Conservation (phyloP, 2,797 vertebrate species). For the Monodelphis domestica region DNA sequence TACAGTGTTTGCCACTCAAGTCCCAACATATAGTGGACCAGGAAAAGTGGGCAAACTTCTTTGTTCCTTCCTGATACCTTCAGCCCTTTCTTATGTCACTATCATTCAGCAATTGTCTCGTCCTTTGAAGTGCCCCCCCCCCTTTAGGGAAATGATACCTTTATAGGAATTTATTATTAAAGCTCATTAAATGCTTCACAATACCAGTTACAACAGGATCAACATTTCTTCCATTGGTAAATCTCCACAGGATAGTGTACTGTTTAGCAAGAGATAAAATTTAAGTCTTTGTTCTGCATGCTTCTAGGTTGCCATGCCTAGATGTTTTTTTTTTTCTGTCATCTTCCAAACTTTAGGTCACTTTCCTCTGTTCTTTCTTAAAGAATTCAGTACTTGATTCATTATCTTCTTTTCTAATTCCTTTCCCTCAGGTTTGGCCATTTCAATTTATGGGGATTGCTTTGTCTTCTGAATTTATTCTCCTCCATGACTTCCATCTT, state of each 20-base stretch:
- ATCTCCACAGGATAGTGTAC: slow-evolving; percentile 81
- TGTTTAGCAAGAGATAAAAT: slow-evolving; percentile 80
- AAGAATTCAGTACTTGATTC: neutral
- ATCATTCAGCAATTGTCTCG: neutral
- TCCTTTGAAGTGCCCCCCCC: neutral
- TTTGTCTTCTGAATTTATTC: neutral
- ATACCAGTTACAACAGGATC: slow-evolving; percentile 82
- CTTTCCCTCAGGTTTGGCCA: neutral
- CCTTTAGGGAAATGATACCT: slow-evolving; percentile 78
- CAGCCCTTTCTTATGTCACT: neutral
- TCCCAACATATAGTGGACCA: neutral
- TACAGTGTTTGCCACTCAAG: neutral
- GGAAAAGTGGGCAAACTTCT: neutral
- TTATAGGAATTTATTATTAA: slow-evolving; percentile 88
- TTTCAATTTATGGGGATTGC: neutral
- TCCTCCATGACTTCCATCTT: neutral
- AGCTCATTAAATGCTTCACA: slow-evolving; percentile 86
- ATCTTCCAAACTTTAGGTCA: neutral
- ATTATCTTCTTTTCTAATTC: neutral
- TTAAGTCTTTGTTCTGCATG: slow-evolving; percentile 82
- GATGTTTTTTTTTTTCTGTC: neutral
- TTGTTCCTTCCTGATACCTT: neutral
- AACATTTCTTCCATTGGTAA: slow-evolving; percentile 77
- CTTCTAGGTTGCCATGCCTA: neutral
- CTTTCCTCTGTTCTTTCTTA: neutral